Evolutionary conservation across 1,140 invertebrate genomes (phyloP), one percentile per base, ranked within the genome.

Genomic region (Drosophila subobscura): DNA sequence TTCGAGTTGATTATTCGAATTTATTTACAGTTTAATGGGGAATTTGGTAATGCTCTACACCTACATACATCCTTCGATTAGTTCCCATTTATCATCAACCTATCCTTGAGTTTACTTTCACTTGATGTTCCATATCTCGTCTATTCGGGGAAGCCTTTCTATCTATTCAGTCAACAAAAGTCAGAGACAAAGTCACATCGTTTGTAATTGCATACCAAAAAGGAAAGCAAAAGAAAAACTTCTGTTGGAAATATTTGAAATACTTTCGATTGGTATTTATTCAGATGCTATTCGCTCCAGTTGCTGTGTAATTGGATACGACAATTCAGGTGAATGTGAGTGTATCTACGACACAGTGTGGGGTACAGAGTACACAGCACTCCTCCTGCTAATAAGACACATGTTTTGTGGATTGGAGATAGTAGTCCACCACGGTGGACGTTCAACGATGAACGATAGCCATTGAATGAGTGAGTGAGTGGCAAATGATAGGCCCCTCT

Each of bases 271-370:
- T 42, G 65, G 44, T 57, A 73, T 46, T 61, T 16, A 75, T 55
- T 42, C 72, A 52, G 71, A 60, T 53, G 54, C 37, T 79, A 59
- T 84, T 84, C 80, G 65, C 79, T 54, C 80, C 76, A 81, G 60
- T 65, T 67, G 80, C 63, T 65, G n/a, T 20, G 73, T 72, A 79
- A 72, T 45, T 14, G 33, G 61, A 79, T 66, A 58, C 58, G 0
- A n/a, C 46, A 67, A 50, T 50, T 72, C 58, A 53, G 72, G 58
- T 80, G 33, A 37, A 37, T 37, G 33, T 37, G 3, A 10, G 16
- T 20, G 16, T 20, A 20, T 20, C 16, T 20, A 20, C 16, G 16
- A 20, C 16, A 20, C 16, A 20, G 16, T 20, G 1, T 20, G 1
- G 16, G 16, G 16, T 20, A 1, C 16, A 20, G 16, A 20, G 16